Base-by-base conservation (phyloP, 2,797 vertebrate species). In the Hozukius guyotensis region DNA sequence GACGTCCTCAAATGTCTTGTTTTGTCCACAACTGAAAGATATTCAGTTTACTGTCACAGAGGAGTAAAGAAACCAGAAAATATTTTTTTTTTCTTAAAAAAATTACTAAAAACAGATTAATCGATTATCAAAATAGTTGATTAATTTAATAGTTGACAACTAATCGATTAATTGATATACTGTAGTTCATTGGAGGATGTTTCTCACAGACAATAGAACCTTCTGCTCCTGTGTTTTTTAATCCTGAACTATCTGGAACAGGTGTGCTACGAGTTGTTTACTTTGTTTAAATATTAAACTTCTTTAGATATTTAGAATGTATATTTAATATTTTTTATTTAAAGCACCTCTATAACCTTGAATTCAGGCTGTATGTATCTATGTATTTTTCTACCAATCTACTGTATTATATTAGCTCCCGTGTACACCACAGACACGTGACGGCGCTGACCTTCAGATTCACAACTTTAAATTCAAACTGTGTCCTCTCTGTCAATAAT, bases 391-490 rank as follows among this genome's bases (percentile, higher is more conserved):
- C 20, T 74, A 68, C 22, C 18, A 49, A 29, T 55, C 4, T 27
- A 24, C 55, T 61, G 32, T 16, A 1, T 74, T 24, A 20, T 64
- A 59, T 57, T 31, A 68, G 13, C 20, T 55, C 2, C 49, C 59
- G 8, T 1, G 5, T 71, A 38, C 62, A 52, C 69, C 29, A 57
- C 27, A 78, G 64, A 73, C 6, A 11, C 14, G 12, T 67, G 22
- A 66, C 80, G 65, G 38, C 59, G 75, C 13, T 63, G 60, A 71
- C 78, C 68, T 63, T 79, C 18, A 82, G 22, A 78, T 49, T 68
- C 10, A 25, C 22, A 56, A 22, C 64, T 66, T 67, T 22, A 55
- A 77, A 38, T 73, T 76, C 13, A 56, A 62, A 56, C 18, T 34
- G 20, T 57, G 7, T 42, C 34, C 32, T 38, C 38, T 77, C 36